A percentile compares a stretch with the other conserved stretches of the same genome.
Evolutionary conservation across 2,797 vertebrate genomes (phyloP).

Genomic region (Pogoniulus pusillus): DNA sequence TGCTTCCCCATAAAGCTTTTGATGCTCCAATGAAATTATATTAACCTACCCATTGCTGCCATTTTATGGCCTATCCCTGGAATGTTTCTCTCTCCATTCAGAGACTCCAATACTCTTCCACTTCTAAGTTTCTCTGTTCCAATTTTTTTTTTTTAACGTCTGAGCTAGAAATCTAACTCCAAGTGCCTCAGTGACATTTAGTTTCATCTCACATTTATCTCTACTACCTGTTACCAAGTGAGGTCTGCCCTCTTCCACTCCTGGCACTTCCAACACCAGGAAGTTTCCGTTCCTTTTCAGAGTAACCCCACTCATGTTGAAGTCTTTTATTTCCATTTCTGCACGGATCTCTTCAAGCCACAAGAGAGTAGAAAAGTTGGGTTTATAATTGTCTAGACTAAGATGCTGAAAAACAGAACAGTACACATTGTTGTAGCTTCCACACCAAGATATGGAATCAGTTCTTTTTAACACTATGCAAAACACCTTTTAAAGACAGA

Average conservation of each 20-base stretch:
- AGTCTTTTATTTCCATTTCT: slow-evolving; percentile 84
- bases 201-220: neutral
- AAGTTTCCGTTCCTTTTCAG: slow-evolving; percentile 81
- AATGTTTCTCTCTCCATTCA: too few species aligned
- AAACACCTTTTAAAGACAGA: neutral
- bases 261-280: slow-evolving; percentile 87
- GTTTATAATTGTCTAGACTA: slow-evolving; percentile 78
- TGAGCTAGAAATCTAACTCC: too few species aligned
- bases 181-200: neutral
- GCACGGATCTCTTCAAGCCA: slow-evolving; percentile 93
- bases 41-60: too few species aligned
- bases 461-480: neutral
- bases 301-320: slow-evolving; percentile 81
- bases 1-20: too few species aligned
- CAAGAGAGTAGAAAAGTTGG: slow-evolving; percentile 86
- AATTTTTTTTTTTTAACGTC: too few species aligned
- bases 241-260: slow-evolving; percentile 86
- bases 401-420: slow-evolving; percentile 75
- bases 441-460: neutral
- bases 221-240: slow-evolving; percentile 80
- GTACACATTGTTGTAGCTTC: neutral
- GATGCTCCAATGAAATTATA: too few species aligned
- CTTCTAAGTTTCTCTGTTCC: too few species aligned
- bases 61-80: too few species aligned
- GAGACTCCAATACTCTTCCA: too few species aligned